A percentile compares a stretch with the other conserved stretches of the same genome.
Conservation (phyloP, 2,113 vertebrate species). For the Collichthys lucidus region DNA sequence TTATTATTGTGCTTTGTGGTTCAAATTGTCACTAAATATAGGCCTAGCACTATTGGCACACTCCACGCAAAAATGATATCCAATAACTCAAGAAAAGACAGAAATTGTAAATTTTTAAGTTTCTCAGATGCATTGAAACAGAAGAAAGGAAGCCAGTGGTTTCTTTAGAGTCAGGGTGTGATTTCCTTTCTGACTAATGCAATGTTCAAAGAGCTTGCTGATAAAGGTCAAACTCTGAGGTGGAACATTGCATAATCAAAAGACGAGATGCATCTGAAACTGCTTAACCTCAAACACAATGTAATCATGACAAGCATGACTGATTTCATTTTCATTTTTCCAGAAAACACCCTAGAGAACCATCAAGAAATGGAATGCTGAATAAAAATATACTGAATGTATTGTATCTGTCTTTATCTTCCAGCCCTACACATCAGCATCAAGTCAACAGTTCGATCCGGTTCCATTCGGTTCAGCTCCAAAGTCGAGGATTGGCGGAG, state of each 20-base stretch:
- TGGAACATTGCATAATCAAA: not conserved
- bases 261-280: not conserved
- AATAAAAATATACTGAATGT: too few species aligned
- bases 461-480: conserved; percentile 27
- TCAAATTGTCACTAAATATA: too few species aligned
- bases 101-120: too few species aligned
- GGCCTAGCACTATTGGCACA: too few species aligned
- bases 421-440: conserved; percentile 36
- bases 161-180: not conserved
- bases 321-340: too few species aligned
- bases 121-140: not conserved
- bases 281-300: too few species aligned
- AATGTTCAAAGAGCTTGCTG: not conserved
- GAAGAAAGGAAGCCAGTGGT: not conserved
- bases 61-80: too few species aligned
- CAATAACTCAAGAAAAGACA: too few species aligned
- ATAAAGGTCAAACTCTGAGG: conserved; percentile 9
- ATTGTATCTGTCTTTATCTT: not conserved
- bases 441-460: not conserved
- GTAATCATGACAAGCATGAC: too few species aligned
- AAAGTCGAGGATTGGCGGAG: not conserved
- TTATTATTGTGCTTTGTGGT: too few species aligned
- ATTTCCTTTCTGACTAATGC: conserved; percentile 9
- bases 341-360: too few species aligned
- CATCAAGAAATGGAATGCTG: not conserved